Evolutionary conservation across 2,888 invertebrate genomes (phyloP).

Genomic region (Lasiommata megera): DNA sequence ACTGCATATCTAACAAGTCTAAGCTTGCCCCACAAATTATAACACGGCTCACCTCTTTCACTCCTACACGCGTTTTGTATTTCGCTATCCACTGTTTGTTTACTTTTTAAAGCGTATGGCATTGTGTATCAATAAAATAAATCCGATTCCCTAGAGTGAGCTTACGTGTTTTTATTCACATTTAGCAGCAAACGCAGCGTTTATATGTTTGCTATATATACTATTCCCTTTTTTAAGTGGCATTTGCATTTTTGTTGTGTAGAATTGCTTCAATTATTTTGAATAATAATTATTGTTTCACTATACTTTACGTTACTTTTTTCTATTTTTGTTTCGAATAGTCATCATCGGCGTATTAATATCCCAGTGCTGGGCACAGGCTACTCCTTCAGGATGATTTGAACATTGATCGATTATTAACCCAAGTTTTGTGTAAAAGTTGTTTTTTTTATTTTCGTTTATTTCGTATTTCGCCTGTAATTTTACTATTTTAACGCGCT

Average conservation of each 20-base stretch:
- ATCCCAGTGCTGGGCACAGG: too few relatives aligned
- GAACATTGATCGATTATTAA: too few relatives aligned
- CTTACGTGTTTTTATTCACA: constrained; percentile 8
- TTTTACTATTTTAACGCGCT: too few relatives aligned
- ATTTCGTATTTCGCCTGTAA: too few relatives aligned
- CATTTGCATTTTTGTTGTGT: neutral
- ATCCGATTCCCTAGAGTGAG: constrained; percentile 2
- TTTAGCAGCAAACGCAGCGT: neutral
- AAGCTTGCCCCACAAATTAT: constrained; percentile 10
- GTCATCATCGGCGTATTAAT: too few relatives aligned
- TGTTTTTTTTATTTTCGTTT: too few relatives aligned
- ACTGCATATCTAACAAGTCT: neutral
- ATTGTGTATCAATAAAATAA: constrained; percentile 2
- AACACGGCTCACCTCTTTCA: constrained; percentile 1
- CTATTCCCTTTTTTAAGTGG: neutral
- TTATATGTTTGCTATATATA: neutral
- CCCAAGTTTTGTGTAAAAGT: too few relatives aligned
- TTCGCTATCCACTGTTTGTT: constrained; percentile 1
- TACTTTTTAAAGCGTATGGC: constrained; percentile 2
- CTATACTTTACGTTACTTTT: too few relatives aligned
- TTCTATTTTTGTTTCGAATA: too few relatives aligned
- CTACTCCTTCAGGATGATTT: too few relatives aligned
- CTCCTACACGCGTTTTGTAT: constrained; percentile 1
- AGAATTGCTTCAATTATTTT: neutral
- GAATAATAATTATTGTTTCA: neutral